Percentiles rank a stretch among this genome's conserved stretches.
Evolutionary conservation across 2,113 vertebrate genomes (phyloP).

Genomic region (Lota lota): DNA sequence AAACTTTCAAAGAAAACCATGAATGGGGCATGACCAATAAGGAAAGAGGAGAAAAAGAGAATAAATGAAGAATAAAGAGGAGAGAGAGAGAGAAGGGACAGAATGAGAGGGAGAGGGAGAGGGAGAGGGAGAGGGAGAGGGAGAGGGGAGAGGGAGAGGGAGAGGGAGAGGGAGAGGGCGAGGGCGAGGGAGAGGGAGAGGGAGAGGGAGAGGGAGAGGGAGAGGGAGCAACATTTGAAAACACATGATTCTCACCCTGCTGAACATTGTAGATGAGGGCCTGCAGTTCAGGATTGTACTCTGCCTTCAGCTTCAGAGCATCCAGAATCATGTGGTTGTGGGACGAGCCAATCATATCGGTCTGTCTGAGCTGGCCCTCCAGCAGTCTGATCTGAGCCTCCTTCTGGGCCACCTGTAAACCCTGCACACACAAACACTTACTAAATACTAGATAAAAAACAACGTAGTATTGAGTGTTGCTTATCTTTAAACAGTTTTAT

Average conservation of each 20-base stretch:
- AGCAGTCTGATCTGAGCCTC: constrained; percentile 91
- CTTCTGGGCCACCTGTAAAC: constrained; percentile 92
- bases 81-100: too few relatives aligned
- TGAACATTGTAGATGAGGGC: constrained; percentile 91
- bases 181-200: too few relatives aligned
- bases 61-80: too few relatives aligned
- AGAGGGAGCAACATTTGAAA: neutral
- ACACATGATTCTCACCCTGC: constrained; percentile 75
- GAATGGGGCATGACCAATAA: neutral
- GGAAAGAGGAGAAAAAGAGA: too few relatives aligned
- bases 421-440: constrained; percentile 63
- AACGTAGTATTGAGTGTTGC: neutral
- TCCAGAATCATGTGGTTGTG: constrained; percentile 92
- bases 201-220: too few relatives aligned
- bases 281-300: constrained; percentile 88
- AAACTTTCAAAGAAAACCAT: neutral
- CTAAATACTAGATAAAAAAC: too few relatives aligned
- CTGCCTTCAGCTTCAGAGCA: constrained; percentile 88
- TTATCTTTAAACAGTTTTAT: neutral
- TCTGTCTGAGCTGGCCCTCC: constrained; percentile 90
- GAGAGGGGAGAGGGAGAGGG: too few relatives aligned
- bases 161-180: too few relatives aligned
- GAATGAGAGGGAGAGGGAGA: too few relatives aligned
- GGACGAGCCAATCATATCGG: constrained; percentile 80
- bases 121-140: too few relatives aligned